These are phyloP conservation scores for Liasis olivaceus DNA, from an alignment of 2,797 vertebrate species.

Conservation along the genomic window DNA sequence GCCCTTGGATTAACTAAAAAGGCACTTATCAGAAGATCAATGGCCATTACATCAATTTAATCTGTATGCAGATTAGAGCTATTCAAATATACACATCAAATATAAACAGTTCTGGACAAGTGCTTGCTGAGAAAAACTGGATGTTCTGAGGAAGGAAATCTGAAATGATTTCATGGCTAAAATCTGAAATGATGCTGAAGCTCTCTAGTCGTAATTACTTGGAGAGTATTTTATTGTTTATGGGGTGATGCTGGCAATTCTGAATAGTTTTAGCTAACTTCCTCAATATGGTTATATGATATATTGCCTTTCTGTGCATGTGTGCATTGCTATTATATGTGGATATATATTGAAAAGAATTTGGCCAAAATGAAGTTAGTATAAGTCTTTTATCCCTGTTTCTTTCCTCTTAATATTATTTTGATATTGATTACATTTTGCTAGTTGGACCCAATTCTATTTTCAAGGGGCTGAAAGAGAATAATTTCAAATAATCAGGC, in stretches of 20 bases:
- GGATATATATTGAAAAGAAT: neutral
- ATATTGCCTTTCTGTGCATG: neutral
- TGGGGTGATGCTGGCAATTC: neutral
- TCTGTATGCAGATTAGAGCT: neutral
- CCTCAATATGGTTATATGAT: neutral
- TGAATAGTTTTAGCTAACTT: neutral
- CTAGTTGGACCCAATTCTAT: neutral
- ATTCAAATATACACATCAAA: neutral
- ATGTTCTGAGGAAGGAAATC: no score
- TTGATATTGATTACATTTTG: neutral
- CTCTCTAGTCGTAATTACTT: neutral
- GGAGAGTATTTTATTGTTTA: neutral
- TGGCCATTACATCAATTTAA: neutral
- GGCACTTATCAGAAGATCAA: neutral
- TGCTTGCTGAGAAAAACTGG: no score
- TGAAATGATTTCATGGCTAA: no score
- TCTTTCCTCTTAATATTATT: neutral
- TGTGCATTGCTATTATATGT: neutral
- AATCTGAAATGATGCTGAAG: neutral
- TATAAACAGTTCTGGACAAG: neutral
- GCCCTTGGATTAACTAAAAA: neutral
- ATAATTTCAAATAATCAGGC: neutral
- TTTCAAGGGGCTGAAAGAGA: neutral
- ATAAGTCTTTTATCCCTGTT: neutral
- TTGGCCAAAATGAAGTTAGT: neutral